Evolutionary conservation across 2,113 vertebrate species (phyloP).

Genomic region (Aspiorhynchus laticeps): DNA sequence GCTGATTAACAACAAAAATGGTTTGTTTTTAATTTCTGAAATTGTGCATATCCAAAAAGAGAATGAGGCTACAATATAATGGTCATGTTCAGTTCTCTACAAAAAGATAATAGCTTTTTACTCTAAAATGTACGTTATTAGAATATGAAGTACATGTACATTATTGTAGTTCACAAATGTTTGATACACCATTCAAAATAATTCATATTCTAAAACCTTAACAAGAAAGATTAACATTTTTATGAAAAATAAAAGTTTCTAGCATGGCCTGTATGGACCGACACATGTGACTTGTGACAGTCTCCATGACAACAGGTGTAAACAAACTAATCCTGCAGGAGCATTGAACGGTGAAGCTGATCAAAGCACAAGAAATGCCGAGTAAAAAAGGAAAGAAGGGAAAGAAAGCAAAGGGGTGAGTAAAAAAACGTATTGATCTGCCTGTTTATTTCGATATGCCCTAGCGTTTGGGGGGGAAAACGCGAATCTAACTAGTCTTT

Average conservation of each 20-base stretch:
- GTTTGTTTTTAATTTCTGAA: neutral
- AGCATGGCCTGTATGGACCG: neutral
- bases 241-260: neutral
- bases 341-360: neutral
- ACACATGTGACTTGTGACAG: neutral
- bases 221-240: neutral
- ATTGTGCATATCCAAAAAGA: neutral
- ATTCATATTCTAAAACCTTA: neutral
- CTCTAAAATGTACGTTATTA: neutral
- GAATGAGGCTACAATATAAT: neutral
- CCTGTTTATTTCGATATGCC: neutral
- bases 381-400: slow-evolving; percentile 71
- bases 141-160: neutral
- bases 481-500: neutral
- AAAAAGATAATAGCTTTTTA: neutral
- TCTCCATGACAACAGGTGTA: slow-evolving; percentile 36
- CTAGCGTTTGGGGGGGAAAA: neutral
- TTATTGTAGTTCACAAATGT: neutral
- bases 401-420: slow-evolving; percentile 70
- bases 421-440: neutral
- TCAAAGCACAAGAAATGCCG: slow-evolving; percentile 63
- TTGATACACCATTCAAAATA: neutral
- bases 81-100: neutral
- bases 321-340: slow-evolving; percentile 24
- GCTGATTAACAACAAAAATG: neutral